Evolutionary conservation across 2,888 invertebrate species (phyloP).

Genomic region (Mayetiola destructor): DNA sequence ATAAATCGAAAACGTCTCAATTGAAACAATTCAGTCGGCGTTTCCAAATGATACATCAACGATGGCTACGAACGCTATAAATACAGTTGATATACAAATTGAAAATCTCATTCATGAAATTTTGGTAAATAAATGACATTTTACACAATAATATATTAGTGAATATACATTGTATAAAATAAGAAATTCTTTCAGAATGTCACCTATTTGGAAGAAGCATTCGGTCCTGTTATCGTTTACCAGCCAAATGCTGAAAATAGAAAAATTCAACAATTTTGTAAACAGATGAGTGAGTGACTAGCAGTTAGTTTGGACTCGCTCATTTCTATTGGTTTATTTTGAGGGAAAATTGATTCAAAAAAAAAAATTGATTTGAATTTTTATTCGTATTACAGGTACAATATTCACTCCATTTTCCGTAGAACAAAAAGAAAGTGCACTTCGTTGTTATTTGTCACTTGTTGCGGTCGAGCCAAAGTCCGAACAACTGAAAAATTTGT

Average conservation of each 20-base stretch:
- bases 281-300: conserved; percentile 40
- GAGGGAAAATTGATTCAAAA: not conserved
- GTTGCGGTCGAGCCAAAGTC: conserved; percentile 61
- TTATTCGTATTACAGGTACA: conserved; percentile 30
- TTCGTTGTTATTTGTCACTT: conserved; percentile 54
- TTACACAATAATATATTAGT: not conserved
- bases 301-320: not conserved
- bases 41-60: not conserved
- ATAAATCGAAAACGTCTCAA: not conserved
- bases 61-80: conserved; percentile 8
- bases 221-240: conserved; percentile 74
- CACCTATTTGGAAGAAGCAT: conserved; percentile 76
- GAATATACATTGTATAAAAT: not conserved
- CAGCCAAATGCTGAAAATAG: conserved; percentile 54
- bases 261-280: conserved; percentile 50
- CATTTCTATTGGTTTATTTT: conserved; percentile 14
- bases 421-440: conserved; percentile 59
- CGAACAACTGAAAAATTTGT: conserved; percentile 57
- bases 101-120: not conserved
- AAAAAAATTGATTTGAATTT: not conserved
- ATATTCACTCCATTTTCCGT: conserved; percentile 50
- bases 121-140: not conserved
- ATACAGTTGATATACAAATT: conserved; percentile 3
- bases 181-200: conserved; percentile 43
- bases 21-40: not conserved